Evolutionary conservation across 1,140 invertebrate genomes (phyloP), one percentile per base, ranked within the genome.

Genomic region (Acromyrmex heyeri): DNA sequence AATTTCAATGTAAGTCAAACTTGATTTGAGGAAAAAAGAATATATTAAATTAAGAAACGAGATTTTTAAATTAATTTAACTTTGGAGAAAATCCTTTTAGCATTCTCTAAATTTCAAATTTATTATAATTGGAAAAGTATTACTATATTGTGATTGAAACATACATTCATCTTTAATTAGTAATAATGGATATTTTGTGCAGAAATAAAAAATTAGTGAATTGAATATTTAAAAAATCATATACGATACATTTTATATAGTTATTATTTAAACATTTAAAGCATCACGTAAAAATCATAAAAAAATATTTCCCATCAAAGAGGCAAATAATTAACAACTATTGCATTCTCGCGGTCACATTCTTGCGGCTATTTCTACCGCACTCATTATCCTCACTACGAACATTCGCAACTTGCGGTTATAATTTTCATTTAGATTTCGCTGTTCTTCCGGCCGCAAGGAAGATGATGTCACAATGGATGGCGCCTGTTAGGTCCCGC

Each of bases 361-460:
- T 18, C 3, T 82, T 38, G 67, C 24, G 16, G 34, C 24, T 73
- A 62, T 62, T 75, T 73, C 62, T 73, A 34, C 50, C 69, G n/a
- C n/a, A 21, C 21, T 61, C 18, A 61, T 83, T 83, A 62, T 50
- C 38, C 38, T 48, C 18, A 44, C 24, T 30, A 16, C 7, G 12
- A 48, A 10, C 69, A 14, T 48, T 27, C 34, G 18, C 18, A 44
- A 82, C 2, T 57, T 57, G 67, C 67, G 67, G 53, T 73, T 14
- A 24, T 8, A 73, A 83, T 75, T 75, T 82, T 82, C 67, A 73
- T 57, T 73, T n/a, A 50, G 79, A 73, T 62, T 55, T 50, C 44
- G 14, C 24, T 57, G 44, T 57, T 61, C 55, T 83, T 83, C 79
- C 69, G 67, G 34, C 16, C 55, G 67, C 38, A 34, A 7, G 3